Evolutionary conservation across 2,113 vertebrate species (phyloP).

Genomic region (Parotia lawesii): DNA sequence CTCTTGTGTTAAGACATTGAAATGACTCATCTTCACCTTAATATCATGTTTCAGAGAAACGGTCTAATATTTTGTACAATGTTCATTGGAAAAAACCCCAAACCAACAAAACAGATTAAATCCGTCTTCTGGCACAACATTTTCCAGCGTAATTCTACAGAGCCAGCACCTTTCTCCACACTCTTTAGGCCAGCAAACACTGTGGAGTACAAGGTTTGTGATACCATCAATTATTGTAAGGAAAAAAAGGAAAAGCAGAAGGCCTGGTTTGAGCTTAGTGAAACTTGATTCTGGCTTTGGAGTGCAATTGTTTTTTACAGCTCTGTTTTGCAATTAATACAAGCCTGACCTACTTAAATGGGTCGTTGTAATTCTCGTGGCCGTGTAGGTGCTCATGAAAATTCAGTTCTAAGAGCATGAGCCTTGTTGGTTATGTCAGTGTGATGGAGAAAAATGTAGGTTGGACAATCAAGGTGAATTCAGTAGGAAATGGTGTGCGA

Average conservation of each 20-base stretch:
- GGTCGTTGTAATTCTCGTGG: fast-evolving
- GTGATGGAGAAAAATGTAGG: background rate
- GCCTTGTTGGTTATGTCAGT: background rate
- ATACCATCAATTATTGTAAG: background rate
- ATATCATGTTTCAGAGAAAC: background rate
- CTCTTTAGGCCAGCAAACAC: background rate
- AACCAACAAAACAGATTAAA: background rate
- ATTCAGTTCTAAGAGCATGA: background rate
- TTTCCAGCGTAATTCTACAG: background rate
- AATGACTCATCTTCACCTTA: constrained; percentile 11
- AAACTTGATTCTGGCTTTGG: background rate
- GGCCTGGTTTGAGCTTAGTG: background rate
- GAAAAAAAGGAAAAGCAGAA: background rate
- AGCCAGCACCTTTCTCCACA: fast-evolving
- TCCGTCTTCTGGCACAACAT: background rate
- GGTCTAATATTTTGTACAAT: background rate
- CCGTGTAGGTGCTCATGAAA: background rate
- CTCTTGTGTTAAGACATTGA: background rate
- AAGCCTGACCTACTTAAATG: background rate
- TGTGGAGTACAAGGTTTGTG: background rate
- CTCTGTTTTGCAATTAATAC: background rate
- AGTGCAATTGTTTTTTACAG: background rate
- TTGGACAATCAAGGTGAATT: background rate
- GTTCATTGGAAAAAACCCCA: background rate
- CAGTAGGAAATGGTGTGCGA: background rate